Conservation (phyloP, 2,888 invertebrate species). For the Drosophila yooni region DNA sequence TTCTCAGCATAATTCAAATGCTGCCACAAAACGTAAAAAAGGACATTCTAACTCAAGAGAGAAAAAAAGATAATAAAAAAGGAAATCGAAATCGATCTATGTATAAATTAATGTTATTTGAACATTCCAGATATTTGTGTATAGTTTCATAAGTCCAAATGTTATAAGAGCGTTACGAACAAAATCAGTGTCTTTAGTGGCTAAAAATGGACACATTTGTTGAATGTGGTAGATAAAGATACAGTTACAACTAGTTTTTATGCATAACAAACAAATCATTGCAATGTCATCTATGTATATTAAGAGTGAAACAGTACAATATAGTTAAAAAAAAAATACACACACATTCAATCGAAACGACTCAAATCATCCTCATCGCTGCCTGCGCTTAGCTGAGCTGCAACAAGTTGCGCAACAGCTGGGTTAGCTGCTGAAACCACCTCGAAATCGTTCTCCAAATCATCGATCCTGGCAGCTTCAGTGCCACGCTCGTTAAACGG, state of each 20-base stretch:
- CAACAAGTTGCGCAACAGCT: not conserved
- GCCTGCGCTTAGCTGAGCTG: conserved; percentile 3
- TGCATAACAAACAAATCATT: conserved; percentile 23
- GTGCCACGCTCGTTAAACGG: conserved; percentile 45
- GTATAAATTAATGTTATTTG: conserved; percentile 12
- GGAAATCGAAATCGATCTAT: conserved; percentile 2
- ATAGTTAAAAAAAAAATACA: conserved; percentile 42
- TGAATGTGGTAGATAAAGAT: conserved; percentile 4
- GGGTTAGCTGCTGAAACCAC: conserved; percentile 58
- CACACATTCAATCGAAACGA: conserved; percentile 73
- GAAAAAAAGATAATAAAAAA: not conserved
- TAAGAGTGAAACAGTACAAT: conserved; percentile 35
- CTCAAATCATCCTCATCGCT: conserved; percentile 61
- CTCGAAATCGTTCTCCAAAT: conserved; percentile 65
- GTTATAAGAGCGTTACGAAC: conserved; percentile 54
- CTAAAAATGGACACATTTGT: conserved; percentile 30
- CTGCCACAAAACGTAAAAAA: conserved; percentile 21
- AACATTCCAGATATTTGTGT: conserved; percentile 27
- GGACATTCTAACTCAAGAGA: not conserved
- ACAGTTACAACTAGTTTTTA: conserved; percentile 35
- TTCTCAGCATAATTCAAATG: conserved; percentile 39
- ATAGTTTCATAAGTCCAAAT: conserved; percentile 48
- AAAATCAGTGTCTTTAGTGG: conserved; percentile 11
- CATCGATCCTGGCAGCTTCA: not conserved
- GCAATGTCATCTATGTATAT: conserved; percentile 38